Evolutionary conservation across 2,797 vertebrate genomes (phyloP).

Genomic region (Betta splendens): DNA sequence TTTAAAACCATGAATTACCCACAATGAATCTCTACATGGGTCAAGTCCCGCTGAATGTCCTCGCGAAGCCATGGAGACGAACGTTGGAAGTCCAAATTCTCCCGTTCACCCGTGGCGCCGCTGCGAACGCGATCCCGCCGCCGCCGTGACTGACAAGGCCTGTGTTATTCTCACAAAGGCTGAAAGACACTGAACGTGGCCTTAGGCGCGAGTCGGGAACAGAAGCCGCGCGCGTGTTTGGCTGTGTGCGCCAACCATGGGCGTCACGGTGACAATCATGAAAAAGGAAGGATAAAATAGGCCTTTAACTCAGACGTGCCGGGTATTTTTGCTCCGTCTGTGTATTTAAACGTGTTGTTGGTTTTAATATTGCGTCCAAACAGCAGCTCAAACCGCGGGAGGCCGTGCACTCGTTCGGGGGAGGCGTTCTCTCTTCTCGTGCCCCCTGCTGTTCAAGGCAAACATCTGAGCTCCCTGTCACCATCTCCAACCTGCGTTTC

Average conservation of each 20-base stretch:
- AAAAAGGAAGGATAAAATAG: constrained; percentile 10
- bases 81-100: too few relatives aligned
- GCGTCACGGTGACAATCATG: constrained; percentile 22
- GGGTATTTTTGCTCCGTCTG: constrained; percentile 28
- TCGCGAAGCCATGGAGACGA: too few relatives aligned
- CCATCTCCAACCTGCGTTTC: constrained; percentile 67
- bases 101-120: background rate
- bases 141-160: too few relatives aligned
- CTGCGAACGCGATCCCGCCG: background rate
- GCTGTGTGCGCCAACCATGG: background rate
- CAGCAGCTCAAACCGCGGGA: constrained; percentile 62
- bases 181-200: background rate
- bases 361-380: constrained; percentile 51
- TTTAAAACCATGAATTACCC: background rate
- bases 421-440: constrained; percentile 39
- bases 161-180: too few relatives aligned
- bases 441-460: constrained; percentile 66
- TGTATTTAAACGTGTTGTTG: constrained; percentile 28
- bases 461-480: constrained; percentile 71
- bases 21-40: background rate
- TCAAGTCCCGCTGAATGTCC: too few relatives aligned
- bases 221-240: constrained; percentile 1
- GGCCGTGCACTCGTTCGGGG: constrained; percentile 51
- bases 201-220: background rate
- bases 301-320: constrained; percentile 24